These are phyloP conservation scores for Leptothorax acervorum DNA, from an alignment of 2,888 invertebrate genomes.

Conservation along the genomic window DNA sequence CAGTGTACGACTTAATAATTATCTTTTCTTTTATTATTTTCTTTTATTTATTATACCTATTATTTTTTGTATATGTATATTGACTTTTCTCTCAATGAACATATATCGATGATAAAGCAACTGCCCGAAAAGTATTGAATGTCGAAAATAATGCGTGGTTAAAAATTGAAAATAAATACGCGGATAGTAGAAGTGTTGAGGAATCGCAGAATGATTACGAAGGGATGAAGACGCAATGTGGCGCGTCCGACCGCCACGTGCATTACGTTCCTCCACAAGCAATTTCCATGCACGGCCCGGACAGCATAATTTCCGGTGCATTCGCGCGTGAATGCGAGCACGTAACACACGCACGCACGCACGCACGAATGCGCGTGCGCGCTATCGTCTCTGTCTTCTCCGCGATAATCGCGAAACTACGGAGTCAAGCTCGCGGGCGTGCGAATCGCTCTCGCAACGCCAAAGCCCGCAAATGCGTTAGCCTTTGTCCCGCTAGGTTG, in stretches of 20 bases:
- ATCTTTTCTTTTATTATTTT: not conserved
- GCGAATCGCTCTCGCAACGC: conserved; percentile 34
- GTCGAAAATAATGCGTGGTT: not conserved
- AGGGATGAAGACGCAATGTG: conserved; percentile 49
- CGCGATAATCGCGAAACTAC: conserved; percentile 51
- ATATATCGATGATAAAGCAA: not conserved
- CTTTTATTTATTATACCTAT: not conserved
- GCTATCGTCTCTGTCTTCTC: conserved; percentile 28
- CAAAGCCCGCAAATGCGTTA: conserved; percentile 41
- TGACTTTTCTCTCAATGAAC: not conserved
- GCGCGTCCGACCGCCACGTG: conserved; percentile 43
- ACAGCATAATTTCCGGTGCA: conserved; percentile 70
- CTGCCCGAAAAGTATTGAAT: not conserved
- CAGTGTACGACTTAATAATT: not conserved
- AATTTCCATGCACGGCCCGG: conserved; percentile 71
- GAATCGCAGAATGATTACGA: conserved; percentile 43
- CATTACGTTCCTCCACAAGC: conserved; percentile 65
- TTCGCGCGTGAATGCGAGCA: conserved; percentile 41
- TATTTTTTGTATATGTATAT: not conserved
- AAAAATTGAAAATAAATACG: not conserved
- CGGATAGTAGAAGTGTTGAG: not conserved
- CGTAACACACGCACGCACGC: conserved; percentile 14
- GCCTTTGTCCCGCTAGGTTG: conserved; percentile 46
- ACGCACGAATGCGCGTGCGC: not conserved
- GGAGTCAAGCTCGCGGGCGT: conserved; percentile 39